Base-by-base conservation (phyloP, 2,797 vertebrate species). In the Scleropages formosus region DNA sequence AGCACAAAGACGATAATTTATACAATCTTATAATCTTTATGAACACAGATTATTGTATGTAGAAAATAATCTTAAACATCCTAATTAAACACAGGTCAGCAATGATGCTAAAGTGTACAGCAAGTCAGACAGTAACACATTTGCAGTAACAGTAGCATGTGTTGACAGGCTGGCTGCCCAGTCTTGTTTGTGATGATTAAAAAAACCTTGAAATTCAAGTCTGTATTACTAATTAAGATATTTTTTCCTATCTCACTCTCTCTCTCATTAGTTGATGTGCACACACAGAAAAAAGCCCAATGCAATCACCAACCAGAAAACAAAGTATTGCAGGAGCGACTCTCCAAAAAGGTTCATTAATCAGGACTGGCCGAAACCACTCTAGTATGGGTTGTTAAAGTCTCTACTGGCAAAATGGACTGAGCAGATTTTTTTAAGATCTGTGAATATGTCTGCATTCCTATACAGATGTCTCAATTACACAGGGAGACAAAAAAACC, bases 161-260 rank as follows among this genome's bases (percentile, higher is more conserved):
- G 46, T 62, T 59, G 75, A 22, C 26, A 39, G 67, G 39, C 59
- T 69, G 67, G 56, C 75, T 58, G 16, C 58, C 67, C 26, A 64
- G 18, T 24, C 68, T 70, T 61, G 63, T 51, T 76, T 76, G 68
- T 64, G 59, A 15, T 76, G 44, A 76, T 76, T 76, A 64, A 75
- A 53, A 58, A 74, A 64, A n/a, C 64, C 44, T 59, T 76, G 70
- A 71, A 72, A 75, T 77, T 75, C 61, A 62, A 72, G 60, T 77
- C 77, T 75, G 77, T 72, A 77, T 11, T 64, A 68, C 65, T 78
- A 74, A 78, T 77, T 80, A 78, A 59, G 39, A 62, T 63, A 65
- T 64, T 58, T 67, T 66, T 61, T 47, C 31, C 31, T 39, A 6
- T 39, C 31, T 2, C 6, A 39, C 31, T 39, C 31, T 31, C 53